Evolutionary conservation across 2,797 vertebrate genomes (phyloP), one percentile per base, ranked within the genome.

Genomic region (Enteromius paludinosus): DNA sequence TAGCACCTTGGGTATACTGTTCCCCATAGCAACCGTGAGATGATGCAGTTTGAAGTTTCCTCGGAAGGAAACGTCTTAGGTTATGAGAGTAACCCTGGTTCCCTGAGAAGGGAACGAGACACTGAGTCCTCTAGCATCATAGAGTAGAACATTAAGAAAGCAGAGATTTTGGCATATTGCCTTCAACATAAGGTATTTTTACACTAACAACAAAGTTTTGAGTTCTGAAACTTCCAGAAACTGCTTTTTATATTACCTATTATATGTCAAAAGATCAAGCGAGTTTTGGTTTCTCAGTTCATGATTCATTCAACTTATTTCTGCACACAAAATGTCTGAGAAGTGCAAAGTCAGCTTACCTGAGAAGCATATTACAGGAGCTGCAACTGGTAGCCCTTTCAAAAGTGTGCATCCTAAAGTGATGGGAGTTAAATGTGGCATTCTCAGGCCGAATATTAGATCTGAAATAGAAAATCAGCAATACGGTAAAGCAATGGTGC

Each of bases 341-440:
- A 68, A 68, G 25, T 20, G 5, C 4, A 23, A 38, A 81, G 10
- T 43, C 43, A 85, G 65, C 72, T 62, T 90, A 99, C 98, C 97
- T 96, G 87, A 99, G 92, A 80, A 99, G 95, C 97, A 98, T 97
- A 91, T 96, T 94, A 88, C 97, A 99, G 45, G 95, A 96, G 88
- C 93, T 96, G 90, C 98, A 99, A 84, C 96, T 96, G 0, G 97
- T 98, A 83, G 97, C 96, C 14, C 94, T 92, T 33, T 93, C 95
- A 83, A 99, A 99, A 11, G 97, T 98, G 81, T 99, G 95, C 97
- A 99, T 98, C 78, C 90, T 95, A 87, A 98, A 99, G 82, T 97
- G 95, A 1, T 98, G 97, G 77, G 91, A 93, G 88, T 96, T 97
- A 82, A 93, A 94, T 25, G 93, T 94, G 0, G 95, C 96, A 0